Percentiles rank a stretch among this genome's conserved stretches.
Evolutionary conservation across 2,888 invertebrate genomes (phyloP).

Genomic region (Melieria picta): DNA sequence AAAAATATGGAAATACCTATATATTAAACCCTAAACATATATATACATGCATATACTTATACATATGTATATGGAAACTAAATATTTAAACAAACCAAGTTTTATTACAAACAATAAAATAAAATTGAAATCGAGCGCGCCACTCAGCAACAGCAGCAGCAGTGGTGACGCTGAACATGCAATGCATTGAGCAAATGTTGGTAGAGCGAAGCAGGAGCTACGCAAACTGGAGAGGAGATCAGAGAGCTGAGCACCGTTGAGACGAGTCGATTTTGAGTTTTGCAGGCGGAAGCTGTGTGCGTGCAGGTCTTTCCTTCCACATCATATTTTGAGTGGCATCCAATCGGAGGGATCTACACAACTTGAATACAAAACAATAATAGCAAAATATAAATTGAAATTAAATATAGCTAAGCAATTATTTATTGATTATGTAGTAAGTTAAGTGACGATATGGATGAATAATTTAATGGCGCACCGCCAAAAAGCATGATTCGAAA

Average conservation of each 20-base stretch:
- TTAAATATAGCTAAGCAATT: slow-evolving; percentile 34
- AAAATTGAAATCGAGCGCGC: background rate
- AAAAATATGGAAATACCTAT: background rate
- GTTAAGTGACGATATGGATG: background rate
- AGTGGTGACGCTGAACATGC: too few species aligned
- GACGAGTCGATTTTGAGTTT: too few species aligned
- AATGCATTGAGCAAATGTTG: background rate
- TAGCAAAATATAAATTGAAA: slow-evolving; percentile 56
- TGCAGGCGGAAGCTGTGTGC: too few species aligned
- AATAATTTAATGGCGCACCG: background rate
- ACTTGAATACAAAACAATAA: slow-evolving; percentile 47
- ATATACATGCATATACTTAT: slow-evolving; percentile 23
- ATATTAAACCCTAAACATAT: background rate
- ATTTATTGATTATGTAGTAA: slow-evolving; percentile 9
- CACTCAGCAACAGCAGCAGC: too few species aligned
- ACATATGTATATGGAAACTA: slow-evolving; percentile 14
- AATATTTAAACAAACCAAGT: slow-evolving; percentile 2
- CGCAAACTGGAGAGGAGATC: background rate
- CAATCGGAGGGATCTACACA: background rate
- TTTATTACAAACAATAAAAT: background rate
- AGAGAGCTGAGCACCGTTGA: background rate
- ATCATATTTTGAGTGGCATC: too few species aligned
- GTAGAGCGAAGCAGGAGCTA: background rate
- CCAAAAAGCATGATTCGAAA: background rate
- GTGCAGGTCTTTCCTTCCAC: too few species aligned